phyloP scores from a whole-genome alignment of 2,888 invertebrate species.

The Trypoxylon attenuatum region DNA sequence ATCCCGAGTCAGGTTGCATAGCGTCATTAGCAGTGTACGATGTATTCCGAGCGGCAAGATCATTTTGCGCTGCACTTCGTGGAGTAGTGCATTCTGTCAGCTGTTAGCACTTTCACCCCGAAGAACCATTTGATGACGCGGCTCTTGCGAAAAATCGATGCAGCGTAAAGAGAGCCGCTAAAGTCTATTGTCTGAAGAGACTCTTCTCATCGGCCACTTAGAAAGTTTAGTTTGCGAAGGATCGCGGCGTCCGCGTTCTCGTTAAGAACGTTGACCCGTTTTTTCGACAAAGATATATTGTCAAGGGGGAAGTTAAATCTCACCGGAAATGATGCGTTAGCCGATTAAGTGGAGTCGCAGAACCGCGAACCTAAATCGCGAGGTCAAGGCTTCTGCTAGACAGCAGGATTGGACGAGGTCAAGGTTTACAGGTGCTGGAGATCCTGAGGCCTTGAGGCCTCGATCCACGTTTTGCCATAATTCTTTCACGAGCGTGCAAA shows the following conservation, averaged over 20 bases:
- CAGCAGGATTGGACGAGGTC: conserved; percentile 44
- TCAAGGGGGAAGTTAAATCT: background rate
- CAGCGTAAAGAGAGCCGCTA: background rate
- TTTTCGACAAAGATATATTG: background rate
- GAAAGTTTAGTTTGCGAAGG: background rate
- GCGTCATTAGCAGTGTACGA: too few relatives aligned
- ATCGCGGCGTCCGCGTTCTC: background rate
- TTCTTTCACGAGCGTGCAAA: background rate
- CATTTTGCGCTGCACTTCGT: too few relatives aligned
- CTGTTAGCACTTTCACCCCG: conserved; percentile 22
- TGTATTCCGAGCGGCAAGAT: too few relatives aligned
- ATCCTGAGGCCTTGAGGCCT: conserved; percentile 6
- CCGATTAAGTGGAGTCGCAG: background rate
- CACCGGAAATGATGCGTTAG: background rate
- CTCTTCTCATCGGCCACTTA: background rate
- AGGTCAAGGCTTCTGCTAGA: conserved; percentile 49
- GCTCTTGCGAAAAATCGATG: conserved; percentile 25
- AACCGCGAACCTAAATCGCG: conserved; percentile 6
- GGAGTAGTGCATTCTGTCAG: conserved; percentile 5
- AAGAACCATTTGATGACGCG: conserved; percentile 1
- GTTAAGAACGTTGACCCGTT: background rate
- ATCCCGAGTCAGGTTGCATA: too few relatives aligned
- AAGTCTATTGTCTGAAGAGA: background rate
- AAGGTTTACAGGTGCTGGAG: conserved; percentile 46
- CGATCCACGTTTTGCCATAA: too few relatives aligned